Percentiles rank a stretch among this genome's conserved stretches.
Conservation (phyloP, 2,888 invertebrate genomes). For the Ectropis crepuscularia region DNA sequence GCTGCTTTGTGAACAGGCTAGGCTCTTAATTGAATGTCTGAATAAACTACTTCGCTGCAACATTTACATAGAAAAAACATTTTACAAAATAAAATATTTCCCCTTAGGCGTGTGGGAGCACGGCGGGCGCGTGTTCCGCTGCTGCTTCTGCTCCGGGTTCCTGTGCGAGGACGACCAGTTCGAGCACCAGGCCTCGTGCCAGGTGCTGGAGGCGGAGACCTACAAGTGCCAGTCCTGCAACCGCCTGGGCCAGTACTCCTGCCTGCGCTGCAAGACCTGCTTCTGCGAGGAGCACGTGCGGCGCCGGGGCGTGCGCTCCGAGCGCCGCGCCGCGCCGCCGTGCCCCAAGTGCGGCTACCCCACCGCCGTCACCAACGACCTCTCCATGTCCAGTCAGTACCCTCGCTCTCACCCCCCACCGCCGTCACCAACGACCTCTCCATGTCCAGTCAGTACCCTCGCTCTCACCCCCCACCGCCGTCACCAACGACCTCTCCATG, state of each 20-base stretch:
- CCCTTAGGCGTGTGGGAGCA: conserved; percentile 98
- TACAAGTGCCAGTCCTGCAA: conserved; percentile 99
- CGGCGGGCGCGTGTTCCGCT: conserved; percentile 95
- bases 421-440: background rate
- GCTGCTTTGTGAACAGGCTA: no score
- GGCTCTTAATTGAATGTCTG: no score
- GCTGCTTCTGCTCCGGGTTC: conserved; percentile 95
- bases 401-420: background rate
- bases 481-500: no score
- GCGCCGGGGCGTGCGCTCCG: conserved; percentile 75
- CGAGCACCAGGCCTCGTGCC: conserved; percentile 98
- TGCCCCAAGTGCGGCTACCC: conserved; percentile 98
- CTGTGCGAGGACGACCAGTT: conserved; percentile 98
- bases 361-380: conserved; percentile 96
- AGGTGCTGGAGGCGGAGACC: conserved; percentile 96
- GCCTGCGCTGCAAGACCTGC: conserved; percentile 97
- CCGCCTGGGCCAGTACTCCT: conserved; percentile 97
- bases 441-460: no score
- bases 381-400: conserved; percentile 96
- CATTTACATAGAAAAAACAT: no score
- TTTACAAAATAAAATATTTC: no score
- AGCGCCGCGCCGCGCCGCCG: conserved; percentile 81
- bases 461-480: no score
- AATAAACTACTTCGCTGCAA: no score
- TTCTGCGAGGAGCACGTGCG: conserved; percentile 98